Evolutionary conservation across 2,888 invertebrate genomes (phyloP).

Genomic region (Trimorus sp.): DNA sequence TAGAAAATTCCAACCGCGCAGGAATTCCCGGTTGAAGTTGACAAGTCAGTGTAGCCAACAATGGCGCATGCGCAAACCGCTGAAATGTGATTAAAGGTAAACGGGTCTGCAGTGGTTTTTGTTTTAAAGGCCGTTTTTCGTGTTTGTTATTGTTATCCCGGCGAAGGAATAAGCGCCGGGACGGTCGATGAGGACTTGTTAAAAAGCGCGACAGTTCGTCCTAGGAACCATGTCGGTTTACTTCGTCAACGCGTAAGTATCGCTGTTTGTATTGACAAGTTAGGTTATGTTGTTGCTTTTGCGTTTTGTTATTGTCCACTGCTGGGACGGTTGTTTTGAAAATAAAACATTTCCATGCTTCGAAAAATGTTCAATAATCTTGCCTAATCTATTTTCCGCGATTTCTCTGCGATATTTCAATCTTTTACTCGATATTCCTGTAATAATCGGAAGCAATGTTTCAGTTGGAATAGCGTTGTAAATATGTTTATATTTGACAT

Average conservation of each 20-base stretch:
- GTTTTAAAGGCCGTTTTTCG: slow-evolving; percentile 4
- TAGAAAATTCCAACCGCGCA: background rate
- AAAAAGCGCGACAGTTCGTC: background rate
- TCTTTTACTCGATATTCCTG: background rate
- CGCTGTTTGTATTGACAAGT: slow-evolving; percentile 69
- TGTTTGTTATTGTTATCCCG: slow-evolving; percentile 24
- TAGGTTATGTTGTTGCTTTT: slow-evolving; percentile 73
- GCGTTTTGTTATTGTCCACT: slow-evolving; percentile 41
- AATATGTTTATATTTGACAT: too few relatives aligned
- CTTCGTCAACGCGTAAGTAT: slow-evolving; percentile 88
- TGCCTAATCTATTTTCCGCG: too few relatives aligned
- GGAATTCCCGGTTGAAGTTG: too few relatives aligned
- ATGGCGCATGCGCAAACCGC: background rate
- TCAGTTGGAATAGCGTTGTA: too few relatives aligned
- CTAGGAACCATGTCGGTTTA: slow-evolving; percentile 86
- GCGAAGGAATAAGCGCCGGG: background rate
- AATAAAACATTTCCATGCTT: too few relatives aligned
- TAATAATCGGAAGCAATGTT: too few relatives aligned
- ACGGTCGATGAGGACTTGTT: background rate
- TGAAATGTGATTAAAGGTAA: slow-evolving; percentile 13
- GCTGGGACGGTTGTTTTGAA: background rate
- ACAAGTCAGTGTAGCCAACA: background rate
- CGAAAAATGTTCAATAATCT: too few relatives aligned
- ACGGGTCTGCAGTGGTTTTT: slow-evolving; percentile 9
- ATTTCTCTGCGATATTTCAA: background rate